These are phyloP conservation scores for Megaceryle alcyon DNA, from an alignment of 2,797 vertebrate genomes.

Conservation along the genomic window DNA sequence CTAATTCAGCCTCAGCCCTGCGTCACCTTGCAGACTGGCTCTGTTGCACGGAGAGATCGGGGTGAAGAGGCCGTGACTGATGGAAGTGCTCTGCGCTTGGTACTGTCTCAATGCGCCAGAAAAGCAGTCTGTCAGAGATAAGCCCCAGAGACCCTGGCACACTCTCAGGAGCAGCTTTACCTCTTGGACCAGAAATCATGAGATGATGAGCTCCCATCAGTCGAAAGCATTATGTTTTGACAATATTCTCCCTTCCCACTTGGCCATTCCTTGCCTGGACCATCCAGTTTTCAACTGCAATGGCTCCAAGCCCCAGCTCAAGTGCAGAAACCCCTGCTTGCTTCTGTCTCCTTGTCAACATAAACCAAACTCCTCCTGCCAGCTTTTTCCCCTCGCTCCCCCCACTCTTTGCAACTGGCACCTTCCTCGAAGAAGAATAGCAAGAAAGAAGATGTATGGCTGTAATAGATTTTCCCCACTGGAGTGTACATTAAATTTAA, in stretches of 20 bases:
- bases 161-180: not conserved
- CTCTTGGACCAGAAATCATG: not conserved
- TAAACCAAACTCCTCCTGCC: not conserved
- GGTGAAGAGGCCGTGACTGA: not conserved
- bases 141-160: not conserved
- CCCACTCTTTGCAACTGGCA: not conserved
- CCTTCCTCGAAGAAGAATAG: not conserved
- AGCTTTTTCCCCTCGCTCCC: not conserved
- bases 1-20: not conserved
- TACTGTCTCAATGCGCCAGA: not conserved
- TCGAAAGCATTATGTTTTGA: not conserved
- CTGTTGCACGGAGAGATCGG: no score
- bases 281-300: rapidly evolving
- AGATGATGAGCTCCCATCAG: not conserved
- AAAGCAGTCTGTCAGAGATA: not conserved
- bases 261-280: not conserved
- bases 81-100: not conserved
- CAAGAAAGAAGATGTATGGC: not conserved
- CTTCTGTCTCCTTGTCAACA: not conserved
- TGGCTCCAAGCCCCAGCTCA: not conserved
- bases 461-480: not conserved
- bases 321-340: not conserved
- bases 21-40: not conserved
- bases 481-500: not conserved
- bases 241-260: not conserved